Evolutionary conservation across 2,113 vertebrate species (phyloP), one percentile per base, ranked within the genome.

Genomic region (Chauna torquata): DNA sequence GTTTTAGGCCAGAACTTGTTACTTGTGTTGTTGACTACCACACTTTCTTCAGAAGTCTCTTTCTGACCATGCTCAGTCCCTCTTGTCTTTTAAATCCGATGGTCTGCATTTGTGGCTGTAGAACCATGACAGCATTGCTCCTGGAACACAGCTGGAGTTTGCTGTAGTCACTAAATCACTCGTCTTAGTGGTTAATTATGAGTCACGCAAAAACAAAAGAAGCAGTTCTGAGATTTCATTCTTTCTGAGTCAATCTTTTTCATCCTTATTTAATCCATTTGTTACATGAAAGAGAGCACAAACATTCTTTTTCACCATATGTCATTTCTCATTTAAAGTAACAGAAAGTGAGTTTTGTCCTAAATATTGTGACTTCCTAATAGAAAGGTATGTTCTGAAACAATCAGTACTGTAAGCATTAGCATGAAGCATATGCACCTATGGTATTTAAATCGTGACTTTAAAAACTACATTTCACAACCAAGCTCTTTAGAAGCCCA

Each of bases 311-410:
- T 55, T 86, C 74, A 86, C 62, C 84, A 3, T 32, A 76, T 25
- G 64, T 44, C 16, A 88, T 72, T 91, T 88, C 49, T 91, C 68
- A 87, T 89, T 82, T 93, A 81, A 89, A 87, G 66, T 69, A 83
- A 94, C 8, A 91, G 34, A 86, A 93, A 78, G 17, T 38, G 75
- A 57, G 40, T 58, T 61, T 87, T 90, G 47, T 55, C 85, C 87
- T 85, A 83, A 85, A 72, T 54, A 62, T 16, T 68, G 13, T 70
- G 66, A 86, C 42, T 80, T 91, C 30, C 49, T 54, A 68, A 93
- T 8, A 96, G 45, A 89, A 78, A 91, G 18, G n/a, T 74, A 77
- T 16, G 14, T 68, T 94, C 76, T 76, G 87, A 87, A 96, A 88
- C 50, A 71, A 61, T 59, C n/a, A 54, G 54, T 50, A 86, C 38